Conservation (phyloP, 2,113 vertebrate genomes). For the Strigops habroptila region DNA sequence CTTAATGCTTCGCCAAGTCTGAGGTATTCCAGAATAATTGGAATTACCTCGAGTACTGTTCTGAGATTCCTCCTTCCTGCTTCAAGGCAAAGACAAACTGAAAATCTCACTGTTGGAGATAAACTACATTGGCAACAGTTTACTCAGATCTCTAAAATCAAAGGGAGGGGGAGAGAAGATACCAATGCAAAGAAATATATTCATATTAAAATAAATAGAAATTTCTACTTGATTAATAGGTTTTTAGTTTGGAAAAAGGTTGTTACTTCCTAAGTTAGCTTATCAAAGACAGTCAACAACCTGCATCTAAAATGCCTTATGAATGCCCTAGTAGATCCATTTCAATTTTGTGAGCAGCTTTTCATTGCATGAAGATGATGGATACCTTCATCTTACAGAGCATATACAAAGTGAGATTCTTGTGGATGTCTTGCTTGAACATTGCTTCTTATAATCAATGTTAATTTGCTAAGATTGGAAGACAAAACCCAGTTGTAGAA, state of each 20-base stretch:
- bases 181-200: not conserved
- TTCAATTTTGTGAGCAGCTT: not conserved
- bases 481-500: not conserved
- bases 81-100: not conserved
- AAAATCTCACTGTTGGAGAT: not conserved
- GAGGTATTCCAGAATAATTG: not conserved
- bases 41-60: not conserved
- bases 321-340: not conserved
- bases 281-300: not conserved
- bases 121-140: not conserved
- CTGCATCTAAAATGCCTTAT: not conserved
- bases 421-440: not conserved
- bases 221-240: not conserved
- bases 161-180: not conserved
- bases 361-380: not conserved
- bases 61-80: not conserved
- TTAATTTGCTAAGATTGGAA: not conserved
- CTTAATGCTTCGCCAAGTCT: not conserved
- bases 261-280: not conserved
- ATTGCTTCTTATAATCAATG: not conserved
- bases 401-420: not conserved
- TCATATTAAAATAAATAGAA: not conserved
- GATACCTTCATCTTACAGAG: not conserved
- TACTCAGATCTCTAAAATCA: not conserved
- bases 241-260: not conserved